Evolutionary conservation across 2,888 invertebrate species (phyloP).

Genomic region (Epinotia demarniana): DNA sequence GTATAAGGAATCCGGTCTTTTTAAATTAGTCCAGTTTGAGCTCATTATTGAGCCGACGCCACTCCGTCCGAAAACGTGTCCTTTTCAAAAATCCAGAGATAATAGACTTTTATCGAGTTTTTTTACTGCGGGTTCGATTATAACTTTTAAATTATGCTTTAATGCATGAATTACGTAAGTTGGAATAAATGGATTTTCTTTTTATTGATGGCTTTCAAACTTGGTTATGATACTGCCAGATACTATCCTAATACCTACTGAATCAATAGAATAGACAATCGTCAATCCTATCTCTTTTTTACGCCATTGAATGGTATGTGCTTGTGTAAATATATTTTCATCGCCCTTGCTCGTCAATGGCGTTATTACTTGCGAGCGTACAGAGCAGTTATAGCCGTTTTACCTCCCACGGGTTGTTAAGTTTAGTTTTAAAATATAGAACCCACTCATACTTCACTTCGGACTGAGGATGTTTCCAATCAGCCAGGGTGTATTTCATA

Average conservation of each 20-base stretch:
- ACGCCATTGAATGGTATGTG: no score
- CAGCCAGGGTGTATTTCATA: no score
- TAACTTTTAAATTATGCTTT: conserved; percentile 45
- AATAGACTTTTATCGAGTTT: conserved; percentile 61
- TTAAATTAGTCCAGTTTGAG: conserved; percentile 53
- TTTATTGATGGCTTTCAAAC: background rate
- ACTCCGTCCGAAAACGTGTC: conserved; percentile 69
- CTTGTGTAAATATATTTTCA: no score
- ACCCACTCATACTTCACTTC: no score
- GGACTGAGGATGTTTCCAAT: no score
- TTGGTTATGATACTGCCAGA: no score
- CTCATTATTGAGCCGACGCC: conserved; percentile 64
- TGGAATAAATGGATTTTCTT: conserved; percentile 29
- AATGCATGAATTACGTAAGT: conserved; percentile 47
- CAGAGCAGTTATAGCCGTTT: no score
- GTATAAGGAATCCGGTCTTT: conserved; percentile 47
- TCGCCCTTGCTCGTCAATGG: no score
- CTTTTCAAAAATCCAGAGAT: conserved; percentile 65
- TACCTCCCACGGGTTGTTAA: no score
- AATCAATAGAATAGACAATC: background rate
- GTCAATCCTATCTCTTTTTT: background rate
- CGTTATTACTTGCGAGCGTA: no score
- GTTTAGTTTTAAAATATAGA: no score
- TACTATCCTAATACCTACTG: background rate
- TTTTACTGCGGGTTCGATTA: conserved; percentile 47